Base-by-base conservation (phyloP, 2,797 vertebrate genomes). In the Sebastes kiyomatsui region DNA sequence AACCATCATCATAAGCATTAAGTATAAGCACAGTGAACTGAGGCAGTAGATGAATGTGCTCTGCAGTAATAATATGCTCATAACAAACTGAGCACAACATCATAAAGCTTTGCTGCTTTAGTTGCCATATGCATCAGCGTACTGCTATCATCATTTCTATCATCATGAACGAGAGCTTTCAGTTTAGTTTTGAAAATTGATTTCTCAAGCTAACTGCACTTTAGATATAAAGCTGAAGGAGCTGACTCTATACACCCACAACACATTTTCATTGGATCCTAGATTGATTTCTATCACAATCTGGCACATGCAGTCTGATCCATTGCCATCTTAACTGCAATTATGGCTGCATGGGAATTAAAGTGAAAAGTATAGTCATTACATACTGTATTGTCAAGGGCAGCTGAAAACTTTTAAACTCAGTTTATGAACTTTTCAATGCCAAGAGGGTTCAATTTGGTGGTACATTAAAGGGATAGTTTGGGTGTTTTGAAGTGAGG, bases 1-100 rank as follows among this genome's bases (percentile, higher is more conserved):
- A 71, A 64, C 81, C 70, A 79, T 78, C 82, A 74, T 82, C 69
- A 86, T 78, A 18, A 80, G 70, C 77, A 65, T 79, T 83, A 72
- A 80, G 58, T 56, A 75, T 38, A 75, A 87, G 75, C 55, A 56
- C 46, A 13, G 28, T 75, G 69, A 71, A 70, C 8, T 10, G 61
- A 80, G 65, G 79, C 65, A 64, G 62, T 25, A 65, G 81, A 87
- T 66, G 22, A 74, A 80, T 75, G 54, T 64, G 42, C 46, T 83
- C 52, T 55, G 67, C 64, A 56, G 67, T 64, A n/a, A 80, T 79
- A 78, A 81, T 76, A 38, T 4, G 46, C 54, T 61, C 80, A 69
- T 84, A 49, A 80, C 73, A 66, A 82, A 72, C 70, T 6, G 3
- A 84, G 65, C 33, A 25, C 49, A 60, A 18, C 55, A 59, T 68